phyloP scores from a whole-genome alignment of 2,797 vertebrate species.

The Xenops minutus region DNA sequence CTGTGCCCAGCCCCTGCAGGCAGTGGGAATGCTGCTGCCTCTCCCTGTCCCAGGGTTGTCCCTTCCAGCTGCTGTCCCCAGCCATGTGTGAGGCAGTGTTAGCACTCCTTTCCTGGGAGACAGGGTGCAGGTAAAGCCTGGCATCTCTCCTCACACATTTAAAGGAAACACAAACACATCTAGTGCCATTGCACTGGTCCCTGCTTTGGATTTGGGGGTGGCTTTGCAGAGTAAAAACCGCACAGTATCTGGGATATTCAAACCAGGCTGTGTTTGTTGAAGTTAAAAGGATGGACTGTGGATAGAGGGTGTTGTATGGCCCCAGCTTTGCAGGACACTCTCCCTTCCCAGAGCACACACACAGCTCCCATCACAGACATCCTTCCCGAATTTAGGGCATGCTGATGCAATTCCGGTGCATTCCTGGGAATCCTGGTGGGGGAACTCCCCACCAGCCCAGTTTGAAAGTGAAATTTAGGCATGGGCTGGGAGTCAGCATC shows the following conservation, averaged over 20 bases:
- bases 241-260: background rate
- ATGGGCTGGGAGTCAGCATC: background rate
- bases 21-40: background rate
- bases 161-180: background rate
- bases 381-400: background rate
- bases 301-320: background rate
- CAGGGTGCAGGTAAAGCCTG: background rate
- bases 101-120: fast-evolving
- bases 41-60: background rate
- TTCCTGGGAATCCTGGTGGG: background rate
- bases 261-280: background rate
- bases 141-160: background rate
- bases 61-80: background rate
- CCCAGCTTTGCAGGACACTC: background rate
- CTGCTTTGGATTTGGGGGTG: background rate
- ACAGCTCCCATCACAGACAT: background rate
- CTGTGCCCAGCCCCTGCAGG: background rate
- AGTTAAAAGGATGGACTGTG: background rate
- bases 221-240: background rate
- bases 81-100: background rate
- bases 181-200: background rate
- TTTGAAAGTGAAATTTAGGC: background rate
- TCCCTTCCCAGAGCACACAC: background rate
- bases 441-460: background rate
- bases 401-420: background rate